Evolutionary conservation across 2,797 vertebrate species (phyloP).

Genomic region (Gallinago nigripennis): DNA sequence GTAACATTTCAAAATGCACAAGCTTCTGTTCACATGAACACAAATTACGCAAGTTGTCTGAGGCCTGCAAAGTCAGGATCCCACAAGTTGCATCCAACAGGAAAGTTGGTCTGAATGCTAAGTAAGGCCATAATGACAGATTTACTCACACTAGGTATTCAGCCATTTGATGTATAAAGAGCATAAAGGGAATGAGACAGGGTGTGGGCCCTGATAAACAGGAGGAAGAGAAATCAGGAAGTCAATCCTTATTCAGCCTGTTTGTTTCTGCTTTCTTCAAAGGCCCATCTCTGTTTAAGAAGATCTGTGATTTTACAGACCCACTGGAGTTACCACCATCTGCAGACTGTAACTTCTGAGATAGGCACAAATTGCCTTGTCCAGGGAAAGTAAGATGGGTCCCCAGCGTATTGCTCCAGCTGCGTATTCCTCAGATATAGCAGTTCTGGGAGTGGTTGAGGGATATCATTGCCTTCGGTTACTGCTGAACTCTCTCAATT

Average conservation of each 20-base stretch:
- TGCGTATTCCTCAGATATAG: background rate
- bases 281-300: background rate
- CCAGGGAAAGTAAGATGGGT: fast-evolving
- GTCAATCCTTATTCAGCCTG: background rate
- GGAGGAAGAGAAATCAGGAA: background rate
- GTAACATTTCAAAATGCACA: background rate
- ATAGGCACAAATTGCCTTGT: background rate
- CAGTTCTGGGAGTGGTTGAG: background rate
- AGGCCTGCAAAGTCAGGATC: background rate
- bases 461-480: background rate
- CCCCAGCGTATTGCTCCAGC: background rate
- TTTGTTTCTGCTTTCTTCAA: conserved; percentile 35
- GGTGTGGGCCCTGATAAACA: conserved; percentile 14
- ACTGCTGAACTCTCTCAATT: background rate
- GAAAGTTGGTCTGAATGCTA: background rate
- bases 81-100: background rate
- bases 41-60: background rate
- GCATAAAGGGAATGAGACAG: background rate
- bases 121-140: background rate
- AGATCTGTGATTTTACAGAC: background rate
- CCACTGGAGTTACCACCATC: background rate
- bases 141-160: background rate
- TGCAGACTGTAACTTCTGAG: background rate
- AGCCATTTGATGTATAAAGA: conserved; percentile 14
- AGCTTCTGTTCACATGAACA: background rate